Evolutionary conservation across 2,888 invertebrate species (phyloP).

Genomic region (Graphium colonna): DNA sequence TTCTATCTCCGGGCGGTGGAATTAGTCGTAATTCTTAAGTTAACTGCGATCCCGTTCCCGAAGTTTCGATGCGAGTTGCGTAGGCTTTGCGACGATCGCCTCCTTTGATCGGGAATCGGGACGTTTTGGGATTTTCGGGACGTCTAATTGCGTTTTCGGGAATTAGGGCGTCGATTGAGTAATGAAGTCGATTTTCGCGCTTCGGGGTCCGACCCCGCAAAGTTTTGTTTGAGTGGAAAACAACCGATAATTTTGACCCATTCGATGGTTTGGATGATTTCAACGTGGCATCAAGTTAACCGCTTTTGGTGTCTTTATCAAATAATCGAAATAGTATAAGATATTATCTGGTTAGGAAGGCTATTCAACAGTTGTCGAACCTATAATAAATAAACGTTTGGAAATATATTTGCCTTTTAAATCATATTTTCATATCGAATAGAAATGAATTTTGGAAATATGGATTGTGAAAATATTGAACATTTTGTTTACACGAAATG

Average conservation of each 20-base stretch:
- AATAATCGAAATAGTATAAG: too few relatives aligned
- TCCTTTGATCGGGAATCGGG: background rate
- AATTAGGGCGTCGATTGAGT: background rate
- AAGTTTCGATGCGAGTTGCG: conserved; percentile 12
- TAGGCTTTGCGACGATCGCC: background rate
- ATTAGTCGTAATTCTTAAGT: conserved; percentile 20
- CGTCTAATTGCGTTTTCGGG: background rate
- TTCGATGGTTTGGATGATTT: background rate
- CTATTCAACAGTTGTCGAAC: too few relatives aligned
- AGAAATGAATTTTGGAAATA: too few relatives aligned
- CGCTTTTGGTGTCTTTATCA: too few relatives aligned
- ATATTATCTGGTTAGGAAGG: too few relatives aligned
- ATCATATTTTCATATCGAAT: too few relatives aligned
- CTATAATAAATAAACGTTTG: too few relatives aligned
- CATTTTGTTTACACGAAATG: too few relatives aligned
- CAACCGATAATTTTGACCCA: background rate
- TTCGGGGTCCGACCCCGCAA: background rate
- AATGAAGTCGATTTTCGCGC: background rate
- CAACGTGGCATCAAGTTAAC: too few relatives aligned
- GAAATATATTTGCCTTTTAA: too few relatives aligned
- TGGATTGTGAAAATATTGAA: too few relatives aligned
- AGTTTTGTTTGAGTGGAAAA: background rate
- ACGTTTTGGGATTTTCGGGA: background rate
- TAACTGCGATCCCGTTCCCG: conserved; percentile 7
- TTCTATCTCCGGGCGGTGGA: conserved; percentile 13